Evolutionary conservation across 2,888 invertebrate genomes (phyloP), one percentile per base, ranked within the genome.

Genomic region (Drosophila paranaensis): DNA sequence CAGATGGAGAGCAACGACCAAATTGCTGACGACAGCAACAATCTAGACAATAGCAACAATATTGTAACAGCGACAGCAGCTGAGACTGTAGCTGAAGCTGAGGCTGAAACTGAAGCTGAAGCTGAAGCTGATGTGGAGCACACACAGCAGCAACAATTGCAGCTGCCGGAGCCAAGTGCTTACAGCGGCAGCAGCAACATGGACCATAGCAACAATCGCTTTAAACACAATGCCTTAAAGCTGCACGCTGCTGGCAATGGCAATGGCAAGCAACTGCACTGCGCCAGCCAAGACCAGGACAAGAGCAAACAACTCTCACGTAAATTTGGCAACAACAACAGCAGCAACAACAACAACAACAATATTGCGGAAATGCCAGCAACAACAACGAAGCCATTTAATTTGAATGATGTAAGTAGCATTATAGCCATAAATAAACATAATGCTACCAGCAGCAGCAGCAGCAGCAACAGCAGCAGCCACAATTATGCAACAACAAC

Each of bases 371-470:
- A 62, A 57, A 13, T 56, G 37, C 43, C 66, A 43, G 30, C 61
- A 60, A n/a, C 61, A 40, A 39, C 71, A 50, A 11, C 60, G 37
- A 74, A 83, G 79, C 84, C 87, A 75, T 86, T 88, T 71, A 85
- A 85, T 82, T 73, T 85, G 67, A 85, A 85, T 85, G 88, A 88
- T 85, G 84, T 86, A 85, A 85, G 85, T 88, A 88, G 85, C 84
- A 75, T 68, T 73, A 75, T 57, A 71, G 71, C 37, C 73, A 56
- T 68, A 81, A 81, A 83, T 75, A 79, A 81, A 87, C 68, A 84
- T 48, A 75, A 75, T 84, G 79, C 83, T 74, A 84, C 77, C 74
- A 77, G 77, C 82, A 88, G 25, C 55, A 51, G 30, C 50, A 37
- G 43, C 68, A 57, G n/a, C 58, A 64, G 42, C 60, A 62, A 20